phyloP scores from a whole-genome alignment of 2,888 invertebrate genomes.

The Mayetiola destructor region DNA sequence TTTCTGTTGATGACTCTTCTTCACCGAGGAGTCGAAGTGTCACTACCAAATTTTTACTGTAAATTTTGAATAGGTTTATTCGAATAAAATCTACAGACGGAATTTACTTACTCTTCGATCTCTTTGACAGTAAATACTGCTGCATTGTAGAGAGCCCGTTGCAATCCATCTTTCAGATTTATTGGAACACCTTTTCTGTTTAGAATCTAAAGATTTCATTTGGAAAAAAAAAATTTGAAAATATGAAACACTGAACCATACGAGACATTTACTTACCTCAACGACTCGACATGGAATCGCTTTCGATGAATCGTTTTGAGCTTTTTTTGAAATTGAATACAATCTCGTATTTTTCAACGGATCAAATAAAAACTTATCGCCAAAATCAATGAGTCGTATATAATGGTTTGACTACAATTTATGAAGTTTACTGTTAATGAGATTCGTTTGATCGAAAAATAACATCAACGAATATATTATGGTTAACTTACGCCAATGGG shows the following conservation, averaged over 20 bases:
- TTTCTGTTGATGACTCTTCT: neutral
- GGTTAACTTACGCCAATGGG: neutral
- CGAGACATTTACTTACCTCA: too few relatives aligned
- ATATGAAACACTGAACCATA: too few relatives aligned
- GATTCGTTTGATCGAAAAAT: neutral
- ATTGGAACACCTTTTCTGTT: neutral
- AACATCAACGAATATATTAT: neutral
- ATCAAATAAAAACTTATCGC: neutral
- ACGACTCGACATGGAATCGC: slow-evolving; percentile 7
- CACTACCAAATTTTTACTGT: neutral
- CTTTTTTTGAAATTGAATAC: neutral
- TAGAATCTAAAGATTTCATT: neutral
- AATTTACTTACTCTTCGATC: neutral
- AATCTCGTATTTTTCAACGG: neutral
- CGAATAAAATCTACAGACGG: neutral
- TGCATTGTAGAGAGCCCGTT: neutral
- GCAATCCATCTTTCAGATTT: neutral
- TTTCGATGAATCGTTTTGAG: neutral
- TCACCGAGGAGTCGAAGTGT: too few relatives aligned
- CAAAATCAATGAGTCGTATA: slow-evolving; percentile 14
- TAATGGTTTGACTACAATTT: neutral
- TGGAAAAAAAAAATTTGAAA: too few relatives aligned
- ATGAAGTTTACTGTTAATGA: neutral
- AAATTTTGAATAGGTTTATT: neutral
- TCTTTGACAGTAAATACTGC: neutral